Conservation (phyloP, 2,797 vertebrate genomes). For the Mormyrops attenuatus region DNA sequence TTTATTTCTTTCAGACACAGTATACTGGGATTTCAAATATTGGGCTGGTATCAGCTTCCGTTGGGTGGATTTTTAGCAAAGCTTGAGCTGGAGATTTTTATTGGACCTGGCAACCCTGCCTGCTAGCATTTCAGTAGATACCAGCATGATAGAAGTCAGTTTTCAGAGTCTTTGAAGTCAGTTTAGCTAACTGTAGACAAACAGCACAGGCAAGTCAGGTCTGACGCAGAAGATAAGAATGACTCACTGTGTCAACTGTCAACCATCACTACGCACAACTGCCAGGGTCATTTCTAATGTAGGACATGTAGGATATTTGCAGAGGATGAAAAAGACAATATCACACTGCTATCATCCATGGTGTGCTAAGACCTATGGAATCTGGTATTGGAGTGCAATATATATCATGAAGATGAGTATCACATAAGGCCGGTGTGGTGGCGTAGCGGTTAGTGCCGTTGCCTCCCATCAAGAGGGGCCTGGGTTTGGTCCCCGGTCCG, state of each 20-base stretch:
- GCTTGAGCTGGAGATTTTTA: background rate
- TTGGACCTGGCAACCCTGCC: background rate
- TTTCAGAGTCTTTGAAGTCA: background rate
- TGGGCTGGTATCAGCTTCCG: background rate
- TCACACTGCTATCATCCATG: background rate
- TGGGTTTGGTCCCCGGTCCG: too few relatives aligned
- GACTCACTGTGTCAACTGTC: background rate
- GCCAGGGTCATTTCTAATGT: background rate
- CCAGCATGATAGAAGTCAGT: background rate
- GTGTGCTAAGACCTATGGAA: background rate
- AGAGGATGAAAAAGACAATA: conserved; percentile 11
- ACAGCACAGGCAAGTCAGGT: background rate
- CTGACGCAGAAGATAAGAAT: conserved; percentile 9
- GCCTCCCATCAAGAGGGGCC: too few relatives aligned
- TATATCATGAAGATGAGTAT: background rate
- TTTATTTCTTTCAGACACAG: background rate
- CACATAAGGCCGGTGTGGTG: too few relatives aligned
- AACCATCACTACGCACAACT: background rate
- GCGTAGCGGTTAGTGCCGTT: too few relatives aligned
- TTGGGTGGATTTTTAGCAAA: background rate
- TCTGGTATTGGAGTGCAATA: background rate
- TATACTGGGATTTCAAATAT: background rate
- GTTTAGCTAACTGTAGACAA: background rate
- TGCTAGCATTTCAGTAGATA: background rate
- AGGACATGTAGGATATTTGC: background rate